These are phyloP conservation scores for Aphrophora alni DNA, from an alignment of 2,888 invertebrate species.

Conservation along the genomic window DNA sequence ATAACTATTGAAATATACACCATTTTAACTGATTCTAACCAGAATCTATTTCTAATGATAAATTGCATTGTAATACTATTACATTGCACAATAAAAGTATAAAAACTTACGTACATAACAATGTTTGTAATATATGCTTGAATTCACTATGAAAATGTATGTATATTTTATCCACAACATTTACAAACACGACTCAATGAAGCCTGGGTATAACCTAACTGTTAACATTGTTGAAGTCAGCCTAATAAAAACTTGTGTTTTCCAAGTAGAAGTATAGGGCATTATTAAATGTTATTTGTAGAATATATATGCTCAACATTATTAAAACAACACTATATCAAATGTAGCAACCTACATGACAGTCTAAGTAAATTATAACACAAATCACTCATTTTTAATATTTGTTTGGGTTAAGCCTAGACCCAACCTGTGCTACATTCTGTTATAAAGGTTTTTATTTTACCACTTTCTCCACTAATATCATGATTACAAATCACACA, in stretches of 20 bases:
- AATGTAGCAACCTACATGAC: not conserved
- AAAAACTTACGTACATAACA: slow-evolving; percentile 17
- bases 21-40: slow-evolving; percentile 8
- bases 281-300: not conserved
- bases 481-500: not conserved
- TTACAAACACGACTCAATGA: not conserved
- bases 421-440: slow-evolving; percentile 6
- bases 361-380: not conserved
- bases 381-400: slow-evolving; percentile 7
- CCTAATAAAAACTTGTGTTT: too few relatives aligned
- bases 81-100: not conserved
- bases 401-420: slow-evolving; percentile 2
- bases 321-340: too few relatives aligned
- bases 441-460: not conserved
- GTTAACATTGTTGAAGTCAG: not conserved
- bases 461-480: not conserved
- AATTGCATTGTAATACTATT: slow-evolving; percentile 19
- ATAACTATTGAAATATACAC: slow-evolving; percentile 16
- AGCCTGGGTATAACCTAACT: not conserved
- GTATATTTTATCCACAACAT: not conserved
- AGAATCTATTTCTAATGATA: slow-evolving; percentile 14
- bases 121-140: not conserved
- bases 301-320: not conserved
- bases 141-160: not conserved
- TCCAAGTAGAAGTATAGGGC: too few relatives aligned